phyloP scores from a whole-genome alignment of 1,140 invertebrate genomes.

The Periplaneta americana region DNA sequence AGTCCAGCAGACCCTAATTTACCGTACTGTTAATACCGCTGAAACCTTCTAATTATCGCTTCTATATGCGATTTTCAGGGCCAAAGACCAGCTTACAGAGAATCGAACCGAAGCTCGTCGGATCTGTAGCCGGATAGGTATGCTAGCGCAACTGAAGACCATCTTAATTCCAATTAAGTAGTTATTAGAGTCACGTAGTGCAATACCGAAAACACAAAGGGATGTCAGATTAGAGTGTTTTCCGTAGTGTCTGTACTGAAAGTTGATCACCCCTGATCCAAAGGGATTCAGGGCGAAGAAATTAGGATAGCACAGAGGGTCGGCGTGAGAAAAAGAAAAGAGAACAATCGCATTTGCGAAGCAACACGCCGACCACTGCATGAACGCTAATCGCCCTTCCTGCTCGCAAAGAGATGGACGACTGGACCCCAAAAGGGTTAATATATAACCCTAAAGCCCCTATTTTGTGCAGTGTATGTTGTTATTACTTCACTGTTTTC shows the following conservation, averaged over 20 bases:
- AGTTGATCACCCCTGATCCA: neutral
- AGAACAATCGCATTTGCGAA: slow-evolving; percentile 7
- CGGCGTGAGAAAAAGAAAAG: neutral
- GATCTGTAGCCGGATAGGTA: no score
- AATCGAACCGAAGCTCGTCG: no score
- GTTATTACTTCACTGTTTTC: slow-evolving; percentile 8
- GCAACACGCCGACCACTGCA: neutral
- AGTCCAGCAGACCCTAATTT: no score
- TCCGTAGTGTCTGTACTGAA: neutral
- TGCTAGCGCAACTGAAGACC: no score
- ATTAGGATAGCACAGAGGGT: neutral
- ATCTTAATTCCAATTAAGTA: no score
- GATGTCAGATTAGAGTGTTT: no score
- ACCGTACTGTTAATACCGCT: no score
- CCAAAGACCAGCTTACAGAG: no score
- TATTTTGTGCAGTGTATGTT: neutral
- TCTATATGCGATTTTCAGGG: no score
- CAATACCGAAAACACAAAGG: no score
- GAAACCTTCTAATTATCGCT: no score
- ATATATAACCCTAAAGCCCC: slow-evolving; percentile 6
- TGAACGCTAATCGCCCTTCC: slow-evolving; percentile 6
- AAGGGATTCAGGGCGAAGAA: neutral
- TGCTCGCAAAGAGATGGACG: neutral
- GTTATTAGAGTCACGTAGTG: no score
- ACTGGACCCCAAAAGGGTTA: slow-evolving; percentile 9